A percentile compares a stretch with the other conserved stretches of the same genome.
These are phyloP conservation scores for Sigmodon hispidus DNA, from an alignment of 2,113 vertebrate species.

Conservation along the genomic window DNA sequence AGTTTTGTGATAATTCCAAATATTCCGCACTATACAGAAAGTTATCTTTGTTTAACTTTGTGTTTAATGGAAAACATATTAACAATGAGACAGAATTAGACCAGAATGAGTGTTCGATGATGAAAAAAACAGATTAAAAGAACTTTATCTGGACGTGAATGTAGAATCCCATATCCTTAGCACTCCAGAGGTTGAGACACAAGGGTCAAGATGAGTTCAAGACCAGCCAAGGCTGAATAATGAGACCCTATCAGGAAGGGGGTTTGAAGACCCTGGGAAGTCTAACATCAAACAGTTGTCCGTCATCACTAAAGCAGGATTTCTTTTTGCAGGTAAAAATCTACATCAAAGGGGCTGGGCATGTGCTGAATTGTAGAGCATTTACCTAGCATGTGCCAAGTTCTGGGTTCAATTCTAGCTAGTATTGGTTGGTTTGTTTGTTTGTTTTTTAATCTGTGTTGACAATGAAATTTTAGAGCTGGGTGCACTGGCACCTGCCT, in stretches of 20 bases:
- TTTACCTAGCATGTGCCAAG: background rate
- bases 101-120: conserved; percentile 9
- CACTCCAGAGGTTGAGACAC: background rate
- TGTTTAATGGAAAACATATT: conserved; percentile 35
- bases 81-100: conserved; percentile 30
- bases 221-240: background rate
- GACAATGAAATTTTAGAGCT: background rate
- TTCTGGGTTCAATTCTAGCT: background rate
- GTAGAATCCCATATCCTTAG: background rate
- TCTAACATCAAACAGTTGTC: conserved; percentile 6
- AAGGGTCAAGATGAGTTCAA: background rate
- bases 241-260: background rate
- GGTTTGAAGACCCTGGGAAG: background rate
- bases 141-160: background rate
- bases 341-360: background rate
- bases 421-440: background rate
- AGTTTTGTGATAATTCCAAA: conserved; percentile 18
- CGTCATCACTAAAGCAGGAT: background rate
- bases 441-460: background rate
- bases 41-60: conserved; percentile 42
- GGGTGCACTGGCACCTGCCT: no score
- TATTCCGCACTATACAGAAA: background rate
- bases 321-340: background rate
- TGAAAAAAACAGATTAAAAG: conserved; percentile 20
- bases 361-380: no score